Conservation (phyloP, 2,888 invertebrate species). For the Vandiemenella viatica region DNA sequence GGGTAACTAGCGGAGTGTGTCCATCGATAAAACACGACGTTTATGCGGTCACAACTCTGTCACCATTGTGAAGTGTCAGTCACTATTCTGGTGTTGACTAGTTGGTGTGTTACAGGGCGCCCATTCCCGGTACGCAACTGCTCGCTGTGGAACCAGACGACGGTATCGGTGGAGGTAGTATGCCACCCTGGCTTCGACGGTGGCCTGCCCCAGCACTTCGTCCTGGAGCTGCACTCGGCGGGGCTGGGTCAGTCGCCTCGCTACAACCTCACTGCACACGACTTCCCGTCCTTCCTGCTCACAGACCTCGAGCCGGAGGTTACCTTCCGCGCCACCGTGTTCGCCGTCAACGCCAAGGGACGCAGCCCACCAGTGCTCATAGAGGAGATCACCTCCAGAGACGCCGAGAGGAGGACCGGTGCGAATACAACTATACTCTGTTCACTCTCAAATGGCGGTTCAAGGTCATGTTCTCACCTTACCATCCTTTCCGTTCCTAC, state of each 20-base stretch:
- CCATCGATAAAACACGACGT: too few relatives aligned
- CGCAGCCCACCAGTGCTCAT: slow-evolving; percentile 54
- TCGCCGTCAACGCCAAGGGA: slow-evolving; percentile 70
- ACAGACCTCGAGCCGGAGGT: slow-evolving; percentile 66
- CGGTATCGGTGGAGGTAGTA: slow-evolving; percentile 64
- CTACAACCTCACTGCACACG: slow-evolving; percentile 47
- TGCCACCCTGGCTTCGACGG: slow-evolving; percentile 79
- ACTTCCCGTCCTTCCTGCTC: slow-evolving; percentile 59
- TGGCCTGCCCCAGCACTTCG: slow-evolving; percentile 72
- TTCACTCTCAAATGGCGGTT: too few relatives aligned
- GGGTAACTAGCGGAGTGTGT: too few relatives aligned
- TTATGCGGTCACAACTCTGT: too few relatives aligned
- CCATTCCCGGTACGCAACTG: slow-evolving; percentile 78
- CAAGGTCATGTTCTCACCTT: too few relatives aligned
- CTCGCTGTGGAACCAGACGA: slow-evolving; percentile 68
- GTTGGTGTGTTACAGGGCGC: slow-evolving; percentile 45
- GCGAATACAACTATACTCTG: too few relatives aligned
- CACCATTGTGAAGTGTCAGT: too few relatives aligned
- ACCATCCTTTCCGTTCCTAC: too few relatives aligned
- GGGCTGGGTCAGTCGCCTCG: slow-evolving; percentile 28
- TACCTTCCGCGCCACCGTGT: slow-evolving; percentile 59
- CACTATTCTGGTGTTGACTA: too few relatives aligned
- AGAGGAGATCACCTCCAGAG: slow-evolving; percentile 62
- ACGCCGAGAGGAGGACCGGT: slow-evolving; percentile 68
- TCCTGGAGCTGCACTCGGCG: slow-evolving; percentile 52